A percentile compares a stretch with the other conserved stretches of the same genome.
Evolutionary conservation across 2,797 vertebrate species (phyloP).

Genomic region (Pogonophryne albipinna): DNA sequence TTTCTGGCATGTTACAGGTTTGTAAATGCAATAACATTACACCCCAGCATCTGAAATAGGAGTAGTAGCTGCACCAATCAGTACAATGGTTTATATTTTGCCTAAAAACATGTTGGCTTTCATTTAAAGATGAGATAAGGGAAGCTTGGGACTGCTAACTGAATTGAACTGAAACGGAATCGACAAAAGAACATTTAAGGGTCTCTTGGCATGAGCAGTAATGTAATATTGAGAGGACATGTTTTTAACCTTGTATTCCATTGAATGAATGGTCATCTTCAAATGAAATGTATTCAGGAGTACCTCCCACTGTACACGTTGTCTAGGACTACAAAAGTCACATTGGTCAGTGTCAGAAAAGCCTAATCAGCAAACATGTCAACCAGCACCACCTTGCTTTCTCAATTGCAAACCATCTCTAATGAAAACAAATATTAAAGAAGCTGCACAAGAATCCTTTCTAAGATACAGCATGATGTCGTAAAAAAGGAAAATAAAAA

Average conservation of each 20-base stretch:
- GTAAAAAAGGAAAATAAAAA: not conserved
- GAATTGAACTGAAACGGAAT: constrained; percentile 4
- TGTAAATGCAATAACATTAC: constrained; percentile 5
- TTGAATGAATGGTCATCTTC: not conserved
- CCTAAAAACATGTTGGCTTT: constrained; percentile 12
- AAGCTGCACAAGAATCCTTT: not conserved
- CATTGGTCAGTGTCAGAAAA: not conserved
- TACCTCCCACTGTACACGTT: not conserved
- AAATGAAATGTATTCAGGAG: not conserved
- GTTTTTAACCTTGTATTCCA: constrained; percentile 2
- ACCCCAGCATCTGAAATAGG: not conserved
- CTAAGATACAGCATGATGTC: not conserved
- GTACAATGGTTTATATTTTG: constrained; percentile 13
- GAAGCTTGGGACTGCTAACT: not conserved
- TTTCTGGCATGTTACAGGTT: not conserved
- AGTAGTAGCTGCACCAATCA: constrained; percentile 9
- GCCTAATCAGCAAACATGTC: not conserved
- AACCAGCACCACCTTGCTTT: not conserved
- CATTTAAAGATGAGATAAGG: constrained; percentile 14
- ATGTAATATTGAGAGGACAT: not conserved
- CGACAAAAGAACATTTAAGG: constrained; percentile 27
- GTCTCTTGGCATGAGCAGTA: not conserved
- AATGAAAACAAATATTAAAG: not conserved
- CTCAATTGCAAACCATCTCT: not conserved
- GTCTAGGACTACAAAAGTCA: not conserved